These are phyloP conservation scores for Lordiphosa andalusiaca DNA, from an alignment of 2,888 invertebrate genomes.

Conservation along the genomic window DNA sequence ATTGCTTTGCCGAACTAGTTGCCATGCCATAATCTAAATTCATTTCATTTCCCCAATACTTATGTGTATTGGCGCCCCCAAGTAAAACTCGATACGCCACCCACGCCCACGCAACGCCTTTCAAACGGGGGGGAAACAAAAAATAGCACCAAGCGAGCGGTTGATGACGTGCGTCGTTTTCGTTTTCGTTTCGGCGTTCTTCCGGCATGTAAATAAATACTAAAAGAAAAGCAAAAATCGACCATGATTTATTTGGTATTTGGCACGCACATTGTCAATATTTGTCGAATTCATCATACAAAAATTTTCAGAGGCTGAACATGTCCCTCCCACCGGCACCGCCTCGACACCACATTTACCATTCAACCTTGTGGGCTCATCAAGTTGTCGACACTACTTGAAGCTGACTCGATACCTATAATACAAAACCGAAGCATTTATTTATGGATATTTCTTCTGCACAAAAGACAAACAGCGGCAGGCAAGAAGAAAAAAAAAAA, in stretches of 20 bases:
- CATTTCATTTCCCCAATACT: slow-evolving; percentile 35
- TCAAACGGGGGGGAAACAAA: slow-evolving; percentile 1
- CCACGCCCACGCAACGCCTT: slow-evolving; percentile 10
- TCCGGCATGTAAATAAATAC: slow-evolving; percentile 72
- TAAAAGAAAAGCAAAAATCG: slow-evolving; percentile 31
- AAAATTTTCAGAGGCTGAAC: slow-evolving; percentile 32
- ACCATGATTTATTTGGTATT: slow-evolving; percentile 68
- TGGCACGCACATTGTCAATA: slow-evolving; percentile 71
- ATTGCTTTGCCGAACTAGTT: slow-evolving; percentile 40
- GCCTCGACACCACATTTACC: slow-evolving; percentile 4
- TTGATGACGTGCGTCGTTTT: slow-evolving; percentile 57
- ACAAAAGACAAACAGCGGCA: slow-evolving; percentile 15
- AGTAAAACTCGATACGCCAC: slow-evolving; percentile 33
- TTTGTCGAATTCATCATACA: slow-evolving; percentile 66
- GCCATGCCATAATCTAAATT: slow-evolving; percentile 39
- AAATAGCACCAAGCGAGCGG: slow-evolving; percentile 39
- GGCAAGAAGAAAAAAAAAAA: slow-evolving; percentile 35
- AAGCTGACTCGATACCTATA: slow-evolving; percentile 33
- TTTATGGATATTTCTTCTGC: slow-evolving; percentile 56
- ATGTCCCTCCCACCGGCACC: slow-evolving; percentile 17
- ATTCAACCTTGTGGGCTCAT: slow-evolving; percentile 37
- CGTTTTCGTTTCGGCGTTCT: slow-evolving; percentile 47
- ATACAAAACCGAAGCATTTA: slow-evolving; percentile 58
- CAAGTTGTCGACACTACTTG: slow-evolving; percentile 63
- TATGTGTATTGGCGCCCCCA: slow-evolving; percentile 22